phyloP scores from a whole-genome alignment of 2,797 vertebrate species.

The Moxostoma hubbsi region DNA sequence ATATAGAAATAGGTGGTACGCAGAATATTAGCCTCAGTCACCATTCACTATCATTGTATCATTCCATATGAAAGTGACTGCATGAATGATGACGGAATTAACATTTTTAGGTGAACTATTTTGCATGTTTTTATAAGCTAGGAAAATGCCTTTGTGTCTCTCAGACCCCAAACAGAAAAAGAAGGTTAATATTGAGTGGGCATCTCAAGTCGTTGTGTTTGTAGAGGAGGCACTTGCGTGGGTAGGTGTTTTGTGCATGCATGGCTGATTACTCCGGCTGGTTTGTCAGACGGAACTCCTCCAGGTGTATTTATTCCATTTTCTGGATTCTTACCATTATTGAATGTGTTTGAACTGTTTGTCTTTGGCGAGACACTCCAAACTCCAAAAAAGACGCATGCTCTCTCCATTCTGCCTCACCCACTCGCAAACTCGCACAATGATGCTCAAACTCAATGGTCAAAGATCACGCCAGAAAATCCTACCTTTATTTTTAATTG shows the following conservation, averaged over 20 bases:
- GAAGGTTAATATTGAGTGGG: neutral
- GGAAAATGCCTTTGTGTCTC: too few species aligned
- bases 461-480: constrained; percentile 47
- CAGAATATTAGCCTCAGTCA: too few species aligned
- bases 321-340: too few species aligned
- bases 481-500: constrained; percentile 41
- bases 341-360: too few species aligned
- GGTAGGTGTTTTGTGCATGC: constrained; percentile 56
- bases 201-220: constrained; percentile 53
- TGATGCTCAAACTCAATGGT: constrained; percentile 38
- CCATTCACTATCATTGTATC: too few species aligned
- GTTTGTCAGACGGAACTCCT: constrained; percentile 63
- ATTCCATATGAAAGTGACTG: too few species aligned
- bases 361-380: too few species aligned
- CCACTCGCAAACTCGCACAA: neutral
- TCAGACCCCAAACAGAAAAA: too few species aligned
- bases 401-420: constrained; percentile 4
- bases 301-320: constrained; percentile 47
- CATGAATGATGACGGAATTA: too few species aligned
- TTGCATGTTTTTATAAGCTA: too few species aligned
- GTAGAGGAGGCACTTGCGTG: constrained; percentile 50
- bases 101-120: too few species aligned
- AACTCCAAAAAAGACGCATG: neutral
- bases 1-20: too few species aligned
- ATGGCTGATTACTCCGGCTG: constrained; percentile 58